These are phyloP conservation scores for Episyrphus balteatus DNA, from an alignment of 1,140 invertebrate genomes.

Conservation along the genomic window DNA sequence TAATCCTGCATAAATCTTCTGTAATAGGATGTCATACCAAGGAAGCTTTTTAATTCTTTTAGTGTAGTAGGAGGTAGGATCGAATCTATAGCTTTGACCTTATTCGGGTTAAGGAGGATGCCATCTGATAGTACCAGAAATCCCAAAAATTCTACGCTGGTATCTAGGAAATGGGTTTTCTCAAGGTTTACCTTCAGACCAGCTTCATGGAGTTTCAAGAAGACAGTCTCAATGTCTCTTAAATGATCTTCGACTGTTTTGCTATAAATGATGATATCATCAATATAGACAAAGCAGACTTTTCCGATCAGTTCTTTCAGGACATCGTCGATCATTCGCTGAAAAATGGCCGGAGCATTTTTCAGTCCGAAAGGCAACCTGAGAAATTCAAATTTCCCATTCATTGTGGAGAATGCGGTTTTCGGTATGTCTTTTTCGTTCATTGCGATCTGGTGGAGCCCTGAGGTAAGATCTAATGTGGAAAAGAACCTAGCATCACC, in stretches of 20 bases:
- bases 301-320: too few relatives aligned
- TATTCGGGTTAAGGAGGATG: constrained; percentile 1
- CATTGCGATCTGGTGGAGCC: constrained; percentile 40
- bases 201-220: too few relatives aligned
- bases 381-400: constrained; percentile 31
- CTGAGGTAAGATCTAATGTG: constrained; percentile 34
- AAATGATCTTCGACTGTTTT: too few relatives aligned
- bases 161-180: too few relatives aligned
- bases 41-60: too few relatives aligned
- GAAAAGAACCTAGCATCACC: constrained; percentile 30
- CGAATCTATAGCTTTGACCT: too few relatives aligned
- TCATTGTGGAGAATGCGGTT: constrained; percentile 35
- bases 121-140: background rate
- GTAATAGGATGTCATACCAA: constrained; percentile 2
- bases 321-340: too few relatives aligned
- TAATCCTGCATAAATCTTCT: constrained; percentile 2
- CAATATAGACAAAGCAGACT: too few relatives aligned
- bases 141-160: constrained; percentile 1
- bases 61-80: too few relatives aligned
- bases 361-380: constrained; percentile 33
- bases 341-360: constrained; percentile 30
- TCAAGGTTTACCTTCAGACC: too few relatives aligned
- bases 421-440: constrained; percentile 24
- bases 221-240: too few relatives aligned
- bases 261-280: too few relatives aligned